A percentile compares a stretch with the other conserved stretches of the same genome.
These are phyloP conservation scores for Brienomyrus longianalis DNA, from an alignment of 2,113 vertebrate genomes.

Conservation along the genomic window DNA sequence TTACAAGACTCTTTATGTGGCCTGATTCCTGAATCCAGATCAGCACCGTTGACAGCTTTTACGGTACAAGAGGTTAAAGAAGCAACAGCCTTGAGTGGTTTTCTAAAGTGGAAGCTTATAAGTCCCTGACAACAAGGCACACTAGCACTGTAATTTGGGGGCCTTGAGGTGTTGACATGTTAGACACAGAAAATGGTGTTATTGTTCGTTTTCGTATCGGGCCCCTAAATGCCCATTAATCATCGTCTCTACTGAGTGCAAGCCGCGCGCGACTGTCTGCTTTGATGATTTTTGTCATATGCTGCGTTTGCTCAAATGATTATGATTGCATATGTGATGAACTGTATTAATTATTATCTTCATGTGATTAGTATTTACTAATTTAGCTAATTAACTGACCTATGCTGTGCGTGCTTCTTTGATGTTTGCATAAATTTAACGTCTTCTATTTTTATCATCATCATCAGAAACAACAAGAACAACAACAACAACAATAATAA, in stretches of 20 bases:
- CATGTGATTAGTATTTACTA: slow-evolving; percentile 67
- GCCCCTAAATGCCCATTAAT: slow-evolving; percentile 43
- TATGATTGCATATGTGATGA: slow-evolving; percentile 57
- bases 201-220: neutral
- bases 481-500: neutral
- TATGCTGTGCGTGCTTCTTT: slow-evolving; percentile 39
- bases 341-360: slow-evolving; percentile 65
- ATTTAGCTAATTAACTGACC: slow-evolving; percentile 65
- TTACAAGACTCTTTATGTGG: neutral
- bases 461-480: neutral
- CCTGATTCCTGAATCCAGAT: neutral
- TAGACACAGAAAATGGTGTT: neutral
- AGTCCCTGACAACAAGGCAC: neutral
- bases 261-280: slow-evolving; percentile 22
- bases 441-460: neutral
- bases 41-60: neutral
- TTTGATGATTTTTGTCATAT: slow-evolving; percentile 23
- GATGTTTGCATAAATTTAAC: neutral
- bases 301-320: slow-evolving; percentile 61
- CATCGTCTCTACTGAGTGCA: slow-evolving; percentile 21
- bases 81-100: neutral
- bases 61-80: neutral
- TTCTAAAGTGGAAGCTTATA: slow-evolving; percentile 1
- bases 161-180: neutral
- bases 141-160: neutral